These are phyloP conservation scores for Trachemys scripta DNA, from an alignment of 2,113 vertebrate genomes.

Conservation along the genomic window DNA sequence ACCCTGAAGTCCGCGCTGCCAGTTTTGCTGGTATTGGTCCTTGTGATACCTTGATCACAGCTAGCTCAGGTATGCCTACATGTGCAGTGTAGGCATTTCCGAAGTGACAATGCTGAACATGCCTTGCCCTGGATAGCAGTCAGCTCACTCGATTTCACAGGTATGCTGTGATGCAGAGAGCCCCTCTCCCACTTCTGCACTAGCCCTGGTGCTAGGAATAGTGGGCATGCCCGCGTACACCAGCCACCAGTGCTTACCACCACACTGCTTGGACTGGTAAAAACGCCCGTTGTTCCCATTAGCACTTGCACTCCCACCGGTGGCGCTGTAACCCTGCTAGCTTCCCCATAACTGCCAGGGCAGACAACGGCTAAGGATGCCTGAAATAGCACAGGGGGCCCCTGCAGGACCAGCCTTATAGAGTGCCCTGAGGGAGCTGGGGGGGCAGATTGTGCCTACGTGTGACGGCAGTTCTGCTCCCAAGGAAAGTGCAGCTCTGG, in stretches of 20 bases:
- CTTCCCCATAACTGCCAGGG: background rate
- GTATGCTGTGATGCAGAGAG: background rate
- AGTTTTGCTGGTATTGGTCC: background rate
- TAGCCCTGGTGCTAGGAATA: background rate
- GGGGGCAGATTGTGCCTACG: background rate
- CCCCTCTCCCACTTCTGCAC: background rate
- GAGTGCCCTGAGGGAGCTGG: background rate
- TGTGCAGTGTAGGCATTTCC: background rate
- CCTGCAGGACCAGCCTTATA: no score
- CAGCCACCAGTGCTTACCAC: background rate
- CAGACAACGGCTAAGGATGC: background rate
- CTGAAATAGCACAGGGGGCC: background rate
- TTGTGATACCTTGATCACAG: background rate
- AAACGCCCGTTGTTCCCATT: background rate
- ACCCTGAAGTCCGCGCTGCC: background rate
- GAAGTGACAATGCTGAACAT: background rate
- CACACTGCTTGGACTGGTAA: background rate
- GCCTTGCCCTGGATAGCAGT: background rate
- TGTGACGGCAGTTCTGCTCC: background rate
- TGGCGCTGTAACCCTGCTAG: background rate
- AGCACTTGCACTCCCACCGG: background rate
- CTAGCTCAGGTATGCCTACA: background rate
- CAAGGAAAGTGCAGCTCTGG: background rate
- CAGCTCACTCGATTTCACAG: background rate
- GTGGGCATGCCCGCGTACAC: background rate